Percentiles rank a stretch among this genome's conserved stretches.
These are phyloP conservation scores for Chiloscyllium punctatum DNA, from an alignment of 2,797 vertebrate genomes.

Conservation along the genomic window DNA sequence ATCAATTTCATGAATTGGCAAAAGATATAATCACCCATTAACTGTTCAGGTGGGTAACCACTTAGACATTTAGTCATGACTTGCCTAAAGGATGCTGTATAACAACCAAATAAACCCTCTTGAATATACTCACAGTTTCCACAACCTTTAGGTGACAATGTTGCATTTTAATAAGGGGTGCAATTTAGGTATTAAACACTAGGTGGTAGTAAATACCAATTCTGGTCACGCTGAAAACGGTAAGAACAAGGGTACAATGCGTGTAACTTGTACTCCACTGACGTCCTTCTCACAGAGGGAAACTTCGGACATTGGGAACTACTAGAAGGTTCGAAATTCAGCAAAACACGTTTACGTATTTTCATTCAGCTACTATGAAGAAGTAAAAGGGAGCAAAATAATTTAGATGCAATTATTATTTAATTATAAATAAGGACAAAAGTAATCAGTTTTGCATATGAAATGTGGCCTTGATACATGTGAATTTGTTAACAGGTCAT, in stretches of 20 bases:
- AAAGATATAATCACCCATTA: neutral
- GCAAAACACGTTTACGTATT: neutral
- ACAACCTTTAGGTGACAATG: neutral
- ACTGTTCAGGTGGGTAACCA: neutral
- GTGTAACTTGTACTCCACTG: neutral
- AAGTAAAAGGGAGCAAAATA: neutral
- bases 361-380: neutral
- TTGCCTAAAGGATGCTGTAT: no score
- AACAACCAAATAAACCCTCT: neutral
- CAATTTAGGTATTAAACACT: neutral
- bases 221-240: no score
- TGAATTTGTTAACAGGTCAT: neutral
- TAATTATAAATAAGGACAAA: no score
- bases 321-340: neutral
- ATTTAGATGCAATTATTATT: no score
- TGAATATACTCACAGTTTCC: neutral
- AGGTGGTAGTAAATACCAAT: conserved; percentile 28
- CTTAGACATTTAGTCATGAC: no score
- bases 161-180: neutral
- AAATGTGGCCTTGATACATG: no score
- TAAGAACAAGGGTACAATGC: neutral
- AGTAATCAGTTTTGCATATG: neutral
- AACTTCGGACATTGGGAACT: neutral
- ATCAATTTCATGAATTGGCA: neutral
- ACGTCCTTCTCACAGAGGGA: neutral